Evolutionary conservation across 2,888 invertebrate genomes (phyloP), one percentile per base, ranked within the genome.

Genomic region (Lasiommata megera): DNA sequence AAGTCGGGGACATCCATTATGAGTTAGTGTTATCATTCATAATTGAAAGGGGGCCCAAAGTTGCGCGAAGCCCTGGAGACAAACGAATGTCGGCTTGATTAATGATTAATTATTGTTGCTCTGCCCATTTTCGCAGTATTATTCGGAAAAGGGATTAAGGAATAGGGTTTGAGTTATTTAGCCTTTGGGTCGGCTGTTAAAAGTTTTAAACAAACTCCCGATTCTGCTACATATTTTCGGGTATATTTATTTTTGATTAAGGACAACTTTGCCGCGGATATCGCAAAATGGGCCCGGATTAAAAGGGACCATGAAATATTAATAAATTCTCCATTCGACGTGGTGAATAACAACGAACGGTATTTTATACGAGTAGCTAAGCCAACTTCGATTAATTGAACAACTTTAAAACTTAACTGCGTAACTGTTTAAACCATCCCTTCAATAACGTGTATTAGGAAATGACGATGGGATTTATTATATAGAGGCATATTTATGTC

Each of bases 91-190:
- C 85, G 78, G 71, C 68, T 74, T 85, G 83, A 84, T 83, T 81
- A 83, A 88, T 88, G 83, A 88, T 81, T 80, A 83, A 82, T 83
- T 84, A 74, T 90, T 93, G 93, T 93, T 93, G 93, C 92, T 62
- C 78, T 93, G 67, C 62, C 71, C 69, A 68, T 71, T 72, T 72
- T 23, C 36, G 40, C 62, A 31, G 54, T 50, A 58, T 71, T 72
- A 75, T 73, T 73, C 71, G 66, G 46, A 29, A 67, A 66, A 61
- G 56, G 67, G 74, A 70, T 71, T 73, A 72, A 53, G 58, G 51
- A 52, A 52, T 58, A 61, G 44, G 48, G 52, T 59, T 57, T 56
- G 56, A 60, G 51, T 58, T 63, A 54, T 58, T 58, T 52, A 58
- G 54, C 41, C 55, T 51, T 54, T 56, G 37, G 51, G 48, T 54